phyloP scores from a whole-genome alignment of 2,113 vertebrate genomes.

The Muntiacus reevesi region DNA sequence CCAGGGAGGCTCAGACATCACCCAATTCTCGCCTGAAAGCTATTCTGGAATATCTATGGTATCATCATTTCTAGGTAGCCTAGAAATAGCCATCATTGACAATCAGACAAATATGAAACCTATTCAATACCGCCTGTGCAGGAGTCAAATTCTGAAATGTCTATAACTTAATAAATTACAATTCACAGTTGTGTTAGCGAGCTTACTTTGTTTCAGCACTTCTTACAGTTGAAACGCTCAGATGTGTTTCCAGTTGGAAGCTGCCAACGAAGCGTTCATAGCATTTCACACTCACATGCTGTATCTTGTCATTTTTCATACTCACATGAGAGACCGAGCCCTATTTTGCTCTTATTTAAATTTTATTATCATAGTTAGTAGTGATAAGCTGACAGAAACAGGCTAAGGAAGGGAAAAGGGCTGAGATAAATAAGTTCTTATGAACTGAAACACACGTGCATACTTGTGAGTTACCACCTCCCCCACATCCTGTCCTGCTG shows the following conservation, averaged over 20 bases:
- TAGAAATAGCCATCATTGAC: background rate
- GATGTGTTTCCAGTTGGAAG: background rate
- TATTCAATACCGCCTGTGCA: background rate
- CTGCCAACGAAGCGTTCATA: background rate
- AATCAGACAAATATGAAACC: background rate
- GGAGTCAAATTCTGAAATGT: background rate
- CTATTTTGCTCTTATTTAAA: background rate
- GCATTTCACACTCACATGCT: background rate
- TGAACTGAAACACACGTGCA: background rate
- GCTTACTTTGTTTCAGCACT: background rate
- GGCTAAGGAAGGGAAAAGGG: background rate
- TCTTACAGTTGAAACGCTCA: background rate
- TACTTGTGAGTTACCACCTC: background rate
- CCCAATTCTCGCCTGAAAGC: background rate
- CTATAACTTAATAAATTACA: background rate
- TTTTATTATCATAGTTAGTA: constrained; percentile 57
- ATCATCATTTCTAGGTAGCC: background rate
- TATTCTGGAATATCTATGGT: background rate
- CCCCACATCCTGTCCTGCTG: background rate
- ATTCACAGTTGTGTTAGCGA: background rate
- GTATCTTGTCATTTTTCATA: background rate
- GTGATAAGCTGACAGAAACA: constrained; percentile 24
- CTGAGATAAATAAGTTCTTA: constrained; percentile 35
- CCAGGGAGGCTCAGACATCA: background rate
- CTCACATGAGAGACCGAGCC: background rate